Percentiles rank a stretch among this genome's conserved stretches.
Conservation (phyloP, 2,888 invertebrate genomes). For the Cryptosula pallasiana region DNA sequence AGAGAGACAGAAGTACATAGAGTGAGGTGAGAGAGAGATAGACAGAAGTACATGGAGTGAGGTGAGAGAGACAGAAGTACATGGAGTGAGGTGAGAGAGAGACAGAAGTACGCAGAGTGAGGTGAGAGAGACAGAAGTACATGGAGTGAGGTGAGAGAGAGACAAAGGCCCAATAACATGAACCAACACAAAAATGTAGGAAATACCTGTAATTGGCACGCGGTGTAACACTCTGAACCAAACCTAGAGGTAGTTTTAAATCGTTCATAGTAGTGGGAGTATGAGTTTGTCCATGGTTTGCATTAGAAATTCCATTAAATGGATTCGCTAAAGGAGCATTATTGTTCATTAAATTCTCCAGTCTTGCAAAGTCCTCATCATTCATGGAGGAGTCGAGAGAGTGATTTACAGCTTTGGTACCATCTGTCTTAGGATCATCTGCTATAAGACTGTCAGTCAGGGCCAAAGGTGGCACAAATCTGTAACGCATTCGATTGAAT, state of each 20-base stretch:
- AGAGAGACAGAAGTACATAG: no score
- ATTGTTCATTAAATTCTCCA: neutral
- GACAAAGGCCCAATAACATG: no score
- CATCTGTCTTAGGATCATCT: neutral
- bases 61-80: no score
- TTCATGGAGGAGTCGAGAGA: slow-evolving; percentile 17
- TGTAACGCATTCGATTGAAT: no score
- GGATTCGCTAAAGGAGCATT: neutral
- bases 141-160: no score
- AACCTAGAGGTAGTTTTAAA: neutral
- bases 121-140: neutral
- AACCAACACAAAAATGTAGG: no score
- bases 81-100: no score
- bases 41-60: no score
- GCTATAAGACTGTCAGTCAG: slow-evolving; percentile 7
- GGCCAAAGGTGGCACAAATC: neutral
- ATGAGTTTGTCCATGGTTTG: neutral
- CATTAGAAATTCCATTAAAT: neutral
- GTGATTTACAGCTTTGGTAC: neutral
- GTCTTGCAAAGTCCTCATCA: neutral
- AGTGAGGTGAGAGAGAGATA: no score
- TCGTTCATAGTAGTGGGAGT: neutral
- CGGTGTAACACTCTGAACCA: neutral
- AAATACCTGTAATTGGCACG: slow-evolving; percentile 1
- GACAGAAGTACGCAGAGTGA: neutral